These are phyloP conservation scores for Puffinus mauretanicus DNA, from an alignment of 2,113 vertebrate genomes.

Conservation along the genomic window DNA sequence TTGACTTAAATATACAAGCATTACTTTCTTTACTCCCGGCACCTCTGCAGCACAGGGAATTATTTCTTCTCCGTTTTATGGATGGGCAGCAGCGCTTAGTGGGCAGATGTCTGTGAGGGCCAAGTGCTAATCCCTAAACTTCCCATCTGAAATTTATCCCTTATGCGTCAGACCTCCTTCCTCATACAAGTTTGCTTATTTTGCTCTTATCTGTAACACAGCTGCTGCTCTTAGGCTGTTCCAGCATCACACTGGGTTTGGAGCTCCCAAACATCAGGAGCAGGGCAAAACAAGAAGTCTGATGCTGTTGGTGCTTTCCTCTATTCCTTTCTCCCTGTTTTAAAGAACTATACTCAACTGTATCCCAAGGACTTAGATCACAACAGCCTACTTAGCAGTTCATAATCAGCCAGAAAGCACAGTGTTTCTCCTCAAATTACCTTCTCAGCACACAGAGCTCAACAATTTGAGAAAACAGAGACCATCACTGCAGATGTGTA, in stretches of 20 bases:
- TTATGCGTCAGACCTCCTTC: rapidly evolving
- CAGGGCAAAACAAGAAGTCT: not conserved
- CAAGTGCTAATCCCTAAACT: not conserved
- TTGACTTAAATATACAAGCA: not conserved
- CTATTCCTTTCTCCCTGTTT: not conserved
- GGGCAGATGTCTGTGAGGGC: not conserved
- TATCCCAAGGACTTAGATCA: not conserved
- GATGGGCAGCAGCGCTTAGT: not conserved
- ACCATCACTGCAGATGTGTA: not conserved
- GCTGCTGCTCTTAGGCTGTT: not conserved
- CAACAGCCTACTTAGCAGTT: not conserved
- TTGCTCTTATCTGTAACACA: not conserved
- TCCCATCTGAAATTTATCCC: not conserved
- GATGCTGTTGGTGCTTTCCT: not conserved
- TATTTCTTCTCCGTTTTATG: not conserved
- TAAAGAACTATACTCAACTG: not conserved
- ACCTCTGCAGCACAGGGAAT: not conserved
- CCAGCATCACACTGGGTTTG: not conserved
- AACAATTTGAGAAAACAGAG: not conserved
- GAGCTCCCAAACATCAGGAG: not conserved
- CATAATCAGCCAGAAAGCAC: not conserved
- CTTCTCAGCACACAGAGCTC: not conserved
- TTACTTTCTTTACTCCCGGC: not conserved
- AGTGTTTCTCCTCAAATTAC: not conserved
- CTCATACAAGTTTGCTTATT: not conserved